Evolutionary conservation across 2,113 vertebrate species (phyloP), one percentile per base, ranked within the genome.

Genomic region (Aspiorhynchus laticeps): DNA sequence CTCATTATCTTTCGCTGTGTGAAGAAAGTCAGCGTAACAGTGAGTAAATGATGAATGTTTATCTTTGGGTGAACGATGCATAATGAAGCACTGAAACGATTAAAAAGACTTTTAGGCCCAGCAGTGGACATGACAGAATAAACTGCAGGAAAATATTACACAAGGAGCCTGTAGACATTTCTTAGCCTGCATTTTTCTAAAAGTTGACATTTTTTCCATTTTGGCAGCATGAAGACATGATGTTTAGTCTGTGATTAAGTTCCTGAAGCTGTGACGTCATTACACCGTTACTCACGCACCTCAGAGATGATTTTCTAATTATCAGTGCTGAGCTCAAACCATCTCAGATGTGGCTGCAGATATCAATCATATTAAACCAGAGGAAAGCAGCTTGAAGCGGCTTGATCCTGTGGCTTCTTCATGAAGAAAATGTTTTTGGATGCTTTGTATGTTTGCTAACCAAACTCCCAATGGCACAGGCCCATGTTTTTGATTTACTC

Each of bases 261-360:
- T 59, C 6, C 53, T 26, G 59, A 56, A 56, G 56, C 56, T 63
- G 61, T 28, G 61, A 28, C 61, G n/a, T 61, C 59, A 56, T 21
- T 17, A 21, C 17, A 2, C 17, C 19, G 59, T 28, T 26, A 11
- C 59, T 63, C 59, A 21, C 19, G 19, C 2, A 56, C 19, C 19
- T 56, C 19, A 56, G 19, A 56, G 19, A 56, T 56, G 53, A 1
- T 56, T 53, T 56, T 59, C 53, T 24, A 24, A 63, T 63, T 26
- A 63, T 63, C 10, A 4, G 2, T 1, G 11, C 56, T 24, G 56
- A 59, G 56, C 56, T 56, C 53, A 56, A 56, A 56, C 53, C 63
- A 46, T 87, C 91, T 93, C 88, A 93, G 93, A 95, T 94, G 93
- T 93, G 94, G 93, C 91, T 93, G 86, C 82, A 88, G 90, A 92